phyloP scores from a whole-genome alignment of 2,888 invertebrate species.

The Athetis lepigone region DNA sequence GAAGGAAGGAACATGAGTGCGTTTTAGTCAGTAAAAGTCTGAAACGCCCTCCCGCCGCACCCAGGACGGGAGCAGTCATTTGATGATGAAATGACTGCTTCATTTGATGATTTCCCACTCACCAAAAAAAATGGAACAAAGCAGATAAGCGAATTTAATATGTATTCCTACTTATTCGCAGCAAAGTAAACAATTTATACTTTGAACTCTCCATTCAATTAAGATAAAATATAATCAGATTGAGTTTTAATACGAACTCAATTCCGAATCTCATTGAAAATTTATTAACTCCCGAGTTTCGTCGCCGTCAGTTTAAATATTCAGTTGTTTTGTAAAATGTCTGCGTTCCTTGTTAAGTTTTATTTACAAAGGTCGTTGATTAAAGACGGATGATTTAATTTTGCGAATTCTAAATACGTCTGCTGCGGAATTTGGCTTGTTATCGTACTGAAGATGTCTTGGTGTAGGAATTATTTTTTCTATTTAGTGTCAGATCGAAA shows the following conservation, averaged over 20 bases:
- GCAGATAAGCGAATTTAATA: no score
- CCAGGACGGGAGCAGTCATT: no score
- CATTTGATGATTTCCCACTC: no score
- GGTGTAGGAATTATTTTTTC: no score
- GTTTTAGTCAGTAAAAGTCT: no score
- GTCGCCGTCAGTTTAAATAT: constrained; percentile 33
- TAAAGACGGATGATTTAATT: constrained; percentile 3
- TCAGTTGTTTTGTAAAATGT: constrained; percentile 37
- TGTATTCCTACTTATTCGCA: neutral
- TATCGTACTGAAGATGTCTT: neutral
- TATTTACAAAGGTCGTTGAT: constrained; percentile 8
- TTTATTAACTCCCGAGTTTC: constrained; percentile 39
- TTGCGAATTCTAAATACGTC: neutral
- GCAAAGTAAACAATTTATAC: constrained; percentile 18
- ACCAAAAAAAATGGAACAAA: no score
- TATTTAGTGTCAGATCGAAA: no score
- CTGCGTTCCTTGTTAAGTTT: constrained; percentile 9
- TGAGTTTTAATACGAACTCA: constrained; percentile 45
- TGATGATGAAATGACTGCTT: no score
- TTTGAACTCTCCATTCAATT: constrained; percentile 34
- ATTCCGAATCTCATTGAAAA: constrained; percentile 49
- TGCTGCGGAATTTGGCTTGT: neutral
- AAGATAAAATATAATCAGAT: constrained; percentile 47
- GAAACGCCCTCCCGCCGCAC: no score
- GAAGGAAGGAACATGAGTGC: no score